Percentiles rank a stretch among this genome's conserved stretches.
These are phyloP conservation scores for Cenopis cana DNA, from an alignment of 2,888 invertebrate species.

Conservation along the genomic window DNA sequence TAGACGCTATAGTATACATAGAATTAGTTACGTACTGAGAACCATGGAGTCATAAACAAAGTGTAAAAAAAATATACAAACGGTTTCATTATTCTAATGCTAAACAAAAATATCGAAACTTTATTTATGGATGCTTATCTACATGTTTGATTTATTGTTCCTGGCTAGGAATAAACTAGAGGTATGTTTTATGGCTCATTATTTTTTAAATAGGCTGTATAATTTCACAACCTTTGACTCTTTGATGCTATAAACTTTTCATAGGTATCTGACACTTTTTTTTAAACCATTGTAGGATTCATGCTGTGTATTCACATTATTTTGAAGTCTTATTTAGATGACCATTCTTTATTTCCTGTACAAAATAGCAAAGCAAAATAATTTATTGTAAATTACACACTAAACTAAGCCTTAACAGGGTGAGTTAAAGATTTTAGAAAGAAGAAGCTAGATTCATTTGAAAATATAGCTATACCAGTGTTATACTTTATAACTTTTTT, in stretches of 20 bases:
- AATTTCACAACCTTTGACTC: conserved; percentile 28
- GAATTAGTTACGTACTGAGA: conserved; percentile 40
- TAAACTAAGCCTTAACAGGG: background rate
- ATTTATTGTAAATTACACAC: background rate
- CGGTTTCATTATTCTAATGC: conserved; percentile 43
- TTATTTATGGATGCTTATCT: conserved; percentile 43
- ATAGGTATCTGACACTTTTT: background rate
- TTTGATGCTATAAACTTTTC: background rate
- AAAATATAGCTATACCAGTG: too few species aligned
- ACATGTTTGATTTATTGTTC: conserved; percentile 42
- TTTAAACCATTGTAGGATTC: background rate
- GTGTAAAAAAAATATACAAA: conserved; percentile 42
- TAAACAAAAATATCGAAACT: conserved; percentile 38
- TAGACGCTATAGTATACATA: conserved; percentile 38
- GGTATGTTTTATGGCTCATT: conserved; percentile 23
- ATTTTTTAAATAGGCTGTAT: conserved; percentile 24
- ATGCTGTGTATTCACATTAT: background rate
- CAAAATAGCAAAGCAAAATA: background rate
- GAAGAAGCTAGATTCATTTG: too few species aligned
- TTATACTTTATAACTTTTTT: too few species aligned
- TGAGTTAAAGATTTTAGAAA: too few species aligned
- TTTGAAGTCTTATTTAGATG: background rate
- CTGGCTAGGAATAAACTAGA: conserved; percentile 30
- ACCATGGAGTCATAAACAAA: conserved; percentile 39
- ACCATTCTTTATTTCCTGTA: background rate